Conservation (phyloP, 2,113 vertebrate genomes). For the Danionella cerebrum region DNA sequence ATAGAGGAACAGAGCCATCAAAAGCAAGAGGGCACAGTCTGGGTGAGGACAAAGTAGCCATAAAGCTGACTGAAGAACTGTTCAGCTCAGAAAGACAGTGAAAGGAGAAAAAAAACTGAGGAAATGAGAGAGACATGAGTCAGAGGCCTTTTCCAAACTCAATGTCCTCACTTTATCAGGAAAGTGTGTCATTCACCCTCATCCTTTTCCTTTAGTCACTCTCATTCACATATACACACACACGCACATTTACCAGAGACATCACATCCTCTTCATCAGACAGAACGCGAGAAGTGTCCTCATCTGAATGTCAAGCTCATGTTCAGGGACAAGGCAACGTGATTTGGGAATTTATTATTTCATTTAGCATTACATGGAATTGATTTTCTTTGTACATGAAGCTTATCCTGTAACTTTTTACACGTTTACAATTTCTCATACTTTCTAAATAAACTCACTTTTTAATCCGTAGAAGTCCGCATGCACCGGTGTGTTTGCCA, state of each 20-base stretch:
- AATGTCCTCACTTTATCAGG: constrained; percentile 61
- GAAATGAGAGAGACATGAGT: constrained; percentile 23
- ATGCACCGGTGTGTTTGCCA: too few relatives aligned
- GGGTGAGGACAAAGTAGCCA: constrained; percentile 60
- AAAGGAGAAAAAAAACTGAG: constrained; percentile 15
- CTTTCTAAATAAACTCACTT: too few relatives aligned
- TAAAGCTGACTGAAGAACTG: constrained; percentile 60
- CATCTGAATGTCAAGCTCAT: constrained; percentile 57
- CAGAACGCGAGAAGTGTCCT: constrained; percentile 57
- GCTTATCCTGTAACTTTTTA: too few relatives aligned
- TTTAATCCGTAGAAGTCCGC: too few relatives aligned
- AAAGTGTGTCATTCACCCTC: constrained; percentile 58
- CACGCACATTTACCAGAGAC: constrained; percentile 54
- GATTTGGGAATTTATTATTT: constrained; percentile 11
- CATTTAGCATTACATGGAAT: constrained; percentile 3
- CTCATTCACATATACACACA: constrained; percentile 31
- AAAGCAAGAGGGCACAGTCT: constrained; percentile 45
- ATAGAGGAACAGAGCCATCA: constrained; percentile 59
- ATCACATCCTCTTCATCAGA: constrained; percentile 63
- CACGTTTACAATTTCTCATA: too few relatives aligned
- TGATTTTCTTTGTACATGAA: background rate
- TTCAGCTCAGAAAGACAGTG: constrained; percentile 50
- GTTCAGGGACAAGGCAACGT: constrained; percentile 12
- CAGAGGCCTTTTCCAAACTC: constrained; percentile 50
- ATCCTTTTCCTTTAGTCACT: constrained; percentile 35